These are phyloP conservation scores for Drosophila fungiperda DNA, from an alignment of 2,888 invertebrate genomes.

Conservation along the genomic window DNA sequence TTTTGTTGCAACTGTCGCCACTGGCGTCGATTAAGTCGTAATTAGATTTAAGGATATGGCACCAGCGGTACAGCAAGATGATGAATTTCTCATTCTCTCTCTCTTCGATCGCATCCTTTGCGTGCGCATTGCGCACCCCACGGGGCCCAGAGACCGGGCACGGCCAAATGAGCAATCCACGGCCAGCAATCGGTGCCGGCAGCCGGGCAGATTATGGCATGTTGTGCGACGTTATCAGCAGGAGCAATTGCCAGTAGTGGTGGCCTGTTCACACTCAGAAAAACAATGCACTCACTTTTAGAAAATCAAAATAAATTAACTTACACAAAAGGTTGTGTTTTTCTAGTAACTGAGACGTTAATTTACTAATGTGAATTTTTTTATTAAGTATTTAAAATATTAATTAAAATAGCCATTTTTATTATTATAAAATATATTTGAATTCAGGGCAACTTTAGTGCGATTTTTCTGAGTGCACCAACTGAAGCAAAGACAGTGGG, in stretches of 20 bases:
- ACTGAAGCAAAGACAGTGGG: neutral
- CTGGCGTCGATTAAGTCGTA: constrained; percentile 85
- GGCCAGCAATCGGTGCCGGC: constrained; percentile 49
- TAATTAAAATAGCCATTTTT: no score
- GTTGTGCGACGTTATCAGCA: constrained; percentile 80
- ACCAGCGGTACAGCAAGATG: constrained; percentile 83
- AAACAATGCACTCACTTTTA: neutral
- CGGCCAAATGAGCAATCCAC: constrained; percentile 77
- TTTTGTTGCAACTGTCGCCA: constrained; percentile 81
- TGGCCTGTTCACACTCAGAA: neutral
- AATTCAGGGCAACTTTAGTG: neutral
- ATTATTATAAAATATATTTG: no score
- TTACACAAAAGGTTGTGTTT: fast-evolving
- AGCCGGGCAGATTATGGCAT: constrained; percentile 74
- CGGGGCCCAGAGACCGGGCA: constrained; percentile 48
- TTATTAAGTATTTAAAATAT: no score
- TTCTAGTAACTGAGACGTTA: neutral
- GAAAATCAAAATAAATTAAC: neutral
- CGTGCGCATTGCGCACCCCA: constrained; percentile 65
- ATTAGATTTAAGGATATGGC: constrained; percentile 85
- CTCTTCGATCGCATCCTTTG: constrained; percentile 26
- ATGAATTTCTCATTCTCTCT: constrained; percentile 76
- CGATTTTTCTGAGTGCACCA: neutral
- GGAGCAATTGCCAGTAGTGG: constrained; percentile 36
- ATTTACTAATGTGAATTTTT: no score